Base-by-base conservation (phyloP, 2,888 invertebrate genomes). In the Dicyrtoma fusca region DNA sequence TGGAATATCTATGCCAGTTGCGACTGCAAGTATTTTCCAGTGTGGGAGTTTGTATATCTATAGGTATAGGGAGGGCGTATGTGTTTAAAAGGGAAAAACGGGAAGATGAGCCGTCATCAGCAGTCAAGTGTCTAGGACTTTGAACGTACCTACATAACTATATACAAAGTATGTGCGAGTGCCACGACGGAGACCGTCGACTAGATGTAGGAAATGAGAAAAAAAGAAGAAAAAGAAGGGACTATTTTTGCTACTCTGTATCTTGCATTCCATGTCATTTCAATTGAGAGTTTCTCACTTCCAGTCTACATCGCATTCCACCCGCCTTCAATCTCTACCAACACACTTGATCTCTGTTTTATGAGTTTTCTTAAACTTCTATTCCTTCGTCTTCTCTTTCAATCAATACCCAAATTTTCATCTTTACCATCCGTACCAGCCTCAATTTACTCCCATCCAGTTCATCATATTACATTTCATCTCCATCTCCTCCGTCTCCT, bases 191-290 rank as follows among this genome's bases (percentile, higher is more conserved):
- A 3, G 34, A 34, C 34, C 8, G 8, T 8, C n/a, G n/a, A n/a
- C 17, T 51, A 57, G 10, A 21, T 23, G 14, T 57, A 57, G 59
- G 62, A 51, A 63, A 62, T 65, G 65, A 17, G 47, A 69, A 69
- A 73, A 61, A 55, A 64, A 26, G 73, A 77, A 73, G 80, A 79
- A 63, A 77, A 78, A 69, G 79, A 81, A 66, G 77, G 59, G 62
- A 62, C 21, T 34, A 57, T 61, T 45, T 66, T 57, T 65, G 69
- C 64, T 69, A 69, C 71, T 71, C 71, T 68, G 69, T 71, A 74
- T 74, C 74, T 76, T 71, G 72, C 75, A 75, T 74, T 76, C 76
- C 75, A 71, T 74, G 74, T 74, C 76, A 76, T 76, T 76, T 76
- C 76, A 74, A 76, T 76, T 72, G 74, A 74, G 72, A 76, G 72